These are phyloP conservation scores for Nasonia giraulti DNA, from an alignment of 1,140 invertebrate genomes.

Conservation along the genomic window DNA sequence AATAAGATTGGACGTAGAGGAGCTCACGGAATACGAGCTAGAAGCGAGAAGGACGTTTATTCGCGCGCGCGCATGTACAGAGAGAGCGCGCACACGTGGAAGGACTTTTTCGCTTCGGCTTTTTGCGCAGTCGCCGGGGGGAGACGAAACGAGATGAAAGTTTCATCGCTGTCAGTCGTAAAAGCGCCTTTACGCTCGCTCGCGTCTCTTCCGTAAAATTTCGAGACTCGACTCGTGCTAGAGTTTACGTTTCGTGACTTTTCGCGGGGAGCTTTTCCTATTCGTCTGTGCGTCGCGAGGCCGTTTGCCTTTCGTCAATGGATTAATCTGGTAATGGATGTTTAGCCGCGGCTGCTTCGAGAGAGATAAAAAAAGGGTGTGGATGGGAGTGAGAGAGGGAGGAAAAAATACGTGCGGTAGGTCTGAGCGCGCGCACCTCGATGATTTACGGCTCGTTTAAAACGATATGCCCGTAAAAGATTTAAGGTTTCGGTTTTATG, in stretches of 20 bases:
- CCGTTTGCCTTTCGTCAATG: neutral
- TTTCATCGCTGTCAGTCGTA: slow-evolving; percentile 58
- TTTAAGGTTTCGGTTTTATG: neutral
- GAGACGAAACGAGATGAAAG: slow-evolving; percentile 53
- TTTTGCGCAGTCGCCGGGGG: slow-evolving; percentile 16
- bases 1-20: slow-evolving; percentile 5
- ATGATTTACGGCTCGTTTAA: slow-evolving; percentile 33
- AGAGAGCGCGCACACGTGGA: slow-evolving; percentile 80
- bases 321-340: slow-evolving; percentile 3
- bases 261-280: neutral
- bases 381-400: neutral
- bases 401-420: neutral
- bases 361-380: neutral
- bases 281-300: too few species aligned
- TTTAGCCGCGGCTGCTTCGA: neutral
- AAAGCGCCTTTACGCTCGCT: slow-evolving; percentile 56
- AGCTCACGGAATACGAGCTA: neutral
- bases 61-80: slow-evolving; percentile 77
- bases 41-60: neutral
- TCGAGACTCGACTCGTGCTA: slow-evolving; percentile 33
- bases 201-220: slow-evolving; percentile 57
- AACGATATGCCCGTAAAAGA: slow-evolving; percentile 28
- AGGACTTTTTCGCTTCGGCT: slow-evolving; percentile 30
- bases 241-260: slow-evolving; percentile 34
- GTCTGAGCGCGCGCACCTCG: too few species aligned